Evolutionary conservation across 1,140 invertebrate genomes (phyloP), one percentile per base, ranked within the genome.

Genomic region (Eciton burchellii): DNA sequence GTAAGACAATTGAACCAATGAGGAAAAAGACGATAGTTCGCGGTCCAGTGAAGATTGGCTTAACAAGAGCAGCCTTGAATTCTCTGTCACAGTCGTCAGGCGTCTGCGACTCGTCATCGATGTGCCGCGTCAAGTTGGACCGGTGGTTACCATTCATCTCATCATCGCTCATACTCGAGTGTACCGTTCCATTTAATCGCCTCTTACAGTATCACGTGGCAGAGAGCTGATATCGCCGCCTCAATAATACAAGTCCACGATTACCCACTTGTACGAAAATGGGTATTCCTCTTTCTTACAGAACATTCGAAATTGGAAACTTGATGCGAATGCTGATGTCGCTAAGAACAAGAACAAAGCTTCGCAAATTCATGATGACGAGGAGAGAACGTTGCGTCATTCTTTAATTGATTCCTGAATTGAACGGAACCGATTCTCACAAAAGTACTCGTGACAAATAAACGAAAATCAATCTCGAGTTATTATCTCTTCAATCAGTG

Each of bases 21-120:
- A 81, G 57, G 21, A 76, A 71, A 81, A 26, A 76, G 68, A 45
- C 57, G 76, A 12, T 41, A 57, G 43, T 26, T 54, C 41, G 54
- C 68, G 81, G 57, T 79, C 60, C 45, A 49, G 74, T 62, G 65
- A 85, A 87, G 68, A 90, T 90, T 89, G 88, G 84, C 89, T 90
- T 88, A 90, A 90, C 82, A 63, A 90, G 86, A 86, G 84, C 81
- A 90, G 81, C 89, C 89, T 90, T 90, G 88, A 89, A 74, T 72
- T 35, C 26, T 76, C 56, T 9, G 45, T 57, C 47, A 45, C 21
- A 57, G 24, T 54, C 45, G 49, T 73, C 24, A 52, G 49, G 62
- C 59, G 63, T 79, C 66, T 59, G 47, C n/a, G 45, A 85, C 62
- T 85, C 63, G 60, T 86, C 79, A 83, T 60, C 49, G 41, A 65